These are phyloP conservation scores for Xanthostigma xanthostigma DNA, from an alignment of 2,888 invertebrate genomes.

Conservation along the genomic window DNA sequence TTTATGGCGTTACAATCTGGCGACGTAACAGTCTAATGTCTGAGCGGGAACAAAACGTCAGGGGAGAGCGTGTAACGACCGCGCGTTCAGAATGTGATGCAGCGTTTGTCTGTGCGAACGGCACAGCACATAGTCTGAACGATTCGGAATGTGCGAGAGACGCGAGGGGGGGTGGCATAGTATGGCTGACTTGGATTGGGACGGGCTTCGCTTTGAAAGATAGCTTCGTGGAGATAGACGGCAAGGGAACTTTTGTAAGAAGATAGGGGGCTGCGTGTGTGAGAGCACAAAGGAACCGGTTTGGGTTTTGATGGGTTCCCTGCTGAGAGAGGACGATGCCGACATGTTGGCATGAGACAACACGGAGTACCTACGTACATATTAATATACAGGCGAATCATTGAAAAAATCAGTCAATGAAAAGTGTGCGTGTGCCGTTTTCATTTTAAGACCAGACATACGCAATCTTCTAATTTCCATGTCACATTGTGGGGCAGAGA, in stretches of 20 bases:
- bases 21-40: constrained; percentile 19
- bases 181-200: constrained; percentile 6
- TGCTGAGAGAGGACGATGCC: background rate
- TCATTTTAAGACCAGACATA: no score
- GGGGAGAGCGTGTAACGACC: constrained; percentile 14
- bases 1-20: background rate
- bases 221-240: constrained; percentile 1
- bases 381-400: no score
- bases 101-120: background rate
- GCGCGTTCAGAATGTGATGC: constrained; percentile 1
- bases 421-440: no score
- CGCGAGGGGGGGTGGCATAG: background rate
- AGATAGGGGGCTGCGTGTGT: background rate
- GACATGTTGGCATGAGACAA: no score
- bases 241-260: background rate
- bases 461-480: no score
- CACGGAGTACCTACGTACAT: no score
- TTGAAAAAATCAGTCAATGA: no score
- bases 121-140: background rate
- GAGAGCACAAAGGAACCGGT: constrained; percentile 5
- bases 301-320: constrained; percentile 3
- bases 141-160: background rate
- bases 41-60: constrained; percentile 13
- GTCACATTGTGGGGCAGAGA: no score
- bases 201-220: constrained; percentile 6